These are phyloP conservation scores for Struthidea cinerea DNA, from an alignment of 2,113 vertebrate genomes.

Conservation along the genomic window DNA sequence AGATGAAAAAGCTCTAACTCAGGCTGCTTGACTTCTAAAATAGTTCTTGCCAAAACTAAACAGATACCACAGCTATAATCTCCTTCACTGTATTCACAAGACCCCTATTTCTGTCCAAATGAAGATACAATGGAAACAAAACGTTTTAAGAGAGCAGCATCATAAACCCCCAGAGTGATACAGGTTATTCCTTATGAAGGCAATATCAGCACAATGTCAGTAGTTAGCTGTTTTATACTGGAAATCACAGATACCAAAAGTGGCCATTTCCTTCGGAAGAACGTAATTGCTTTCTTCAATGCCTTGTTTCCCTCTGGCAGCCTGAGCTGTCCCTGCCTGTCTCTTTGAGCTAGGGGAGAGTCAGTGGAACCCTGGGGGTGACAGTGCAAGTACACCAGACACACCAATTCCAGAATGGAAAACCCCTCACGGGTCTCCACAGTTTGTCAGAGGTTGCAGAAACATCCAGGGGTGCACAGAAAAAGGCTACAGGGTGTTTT, in stretches of 20 bases:
- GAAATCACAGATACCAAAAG: neutral
- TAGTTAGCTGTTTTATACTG: neutral
- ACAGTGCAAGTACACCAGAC: too few species aligned
- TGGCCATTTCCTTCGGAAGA: neutral
- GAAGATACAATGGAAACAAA: neutral
- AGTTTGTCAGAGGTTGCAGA: neutral
- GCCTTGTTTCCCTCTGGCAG: neutral
- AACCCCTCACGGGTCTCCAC: rapidly evolving
- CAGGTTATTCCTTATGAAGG: neutral
- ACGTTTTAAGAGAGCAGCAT: neutral
- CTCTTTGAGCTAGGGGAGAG: neutral
- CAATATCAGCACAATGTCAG: neutral
- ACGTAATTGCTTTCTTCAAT: neutral
- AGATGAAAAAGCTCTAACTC: neutral
- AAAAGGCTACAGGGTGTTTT: neutral
- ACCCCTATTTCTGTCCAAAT: neutral
- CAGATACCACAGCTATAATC: neutral
- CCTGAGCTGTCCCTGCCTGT: neutral
- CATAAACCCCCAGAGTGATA: neutral
- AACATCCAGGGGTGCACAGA: rapidly evolving
- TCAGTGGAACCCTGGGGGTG: rapidly evolving
- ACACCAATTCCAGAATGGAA: neutral
- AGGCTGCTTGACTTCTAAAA: neutral
- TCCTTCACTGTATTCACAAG: neutral
- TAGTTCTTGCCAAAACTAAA: neutral